phyloP scores from a whole-genome alignment of 2,888 invertebrate species.

The Cataglyphis cursor region DNA sequence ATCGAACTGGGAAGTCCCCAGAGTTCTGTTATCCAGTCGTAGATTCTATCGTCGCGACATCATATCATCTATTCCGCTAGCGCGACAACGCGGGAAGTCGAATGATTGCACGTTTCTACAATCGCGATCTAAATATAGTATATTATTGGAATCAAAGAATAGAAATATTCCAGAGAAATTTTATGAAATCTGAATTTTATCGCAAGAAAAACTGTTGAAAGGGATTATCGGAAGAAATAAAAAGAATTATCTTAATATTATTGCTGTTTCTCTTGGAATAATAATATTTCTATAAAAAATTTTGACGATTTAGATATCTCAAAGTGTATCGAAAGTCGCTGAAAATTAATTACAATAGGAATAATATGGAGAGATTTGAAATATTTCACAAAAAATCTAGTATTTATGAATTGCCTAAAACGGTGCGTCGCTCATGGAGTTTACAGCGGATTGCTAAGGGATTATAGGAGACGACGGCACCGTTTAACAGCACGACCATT shows the following conservation, averaged over 20 bases:
- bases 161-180: neutral
- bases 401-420: slow-evolving; percentile 65
- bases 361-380: neutral
- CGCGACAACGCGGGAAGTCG: slow-evolving; percentile 10
- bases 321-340: neutral
- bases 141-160: neutral
- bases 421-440: slow-evolving; percentile 46
- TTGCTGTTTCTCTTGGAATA: neutral
- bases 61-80: slow-evolving; percentile 19
- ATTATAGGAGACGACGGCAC: slow-evolving; percentile 71
- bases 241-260: neutral
- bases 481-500: slow-evolving; percentile 71
- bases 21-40: slow-evolving; percentile 31
- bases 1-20: slow-evolving; percentile 50
- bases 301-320: neutral
- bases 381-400: neutral
- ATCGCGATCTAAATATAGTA: neutral
- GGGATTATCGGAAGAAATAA: neutral
- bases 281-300: too few relatives aligned
- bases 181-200: neutral
- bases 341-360: neutral
- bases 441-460: slow-evolving; percentile 63
- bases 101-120: neutral
- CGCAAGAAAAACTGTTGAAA: neutral
- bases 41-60: slow-evolving; percentile 34